phyloP scores from a whole-genome alignment of 2,888 invertebrate genomes.

The Cremastinae sp. region DNA sequence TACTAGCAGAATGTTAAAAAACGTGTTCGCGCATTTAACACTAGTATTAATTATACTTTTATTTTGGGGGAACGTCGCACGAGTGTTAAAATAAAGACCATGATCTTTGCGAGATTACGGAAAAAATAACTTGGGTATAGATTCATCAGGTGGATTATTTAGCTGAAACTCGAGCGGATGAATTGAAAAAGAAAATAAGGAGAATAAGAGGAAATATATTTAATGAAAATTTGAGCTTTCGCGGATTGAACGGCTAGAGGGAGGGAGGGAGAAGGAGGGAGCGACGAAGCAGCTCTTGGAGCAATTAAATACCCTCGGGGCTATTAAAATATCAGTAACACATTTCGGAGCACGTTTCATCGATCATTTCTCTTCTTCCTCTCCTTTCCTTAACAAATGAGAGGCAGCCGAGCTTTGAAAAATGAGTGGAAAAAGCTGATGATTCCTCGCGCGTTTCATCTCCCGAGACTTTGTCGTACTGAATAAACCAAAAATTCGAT shows the following conservation, averaged over 20 bases:
- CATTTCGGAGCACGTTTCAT: conserved; percentile 23
- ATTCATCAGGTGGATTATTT: background rate
- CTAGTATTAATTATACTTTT: no score
- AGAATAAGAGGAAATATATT: conserved; percentile 15
- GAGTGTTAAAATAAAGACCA: no score
- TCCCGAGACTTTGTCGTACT: no score
- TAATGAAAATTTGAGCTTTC: conserved; percentile 17
- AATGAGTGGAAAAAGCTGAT: background rate
- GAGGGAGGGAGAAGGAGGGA: no score
- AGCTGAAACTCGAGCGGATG: background rate
- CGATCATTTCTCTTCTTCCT: conserved; percentile 10
- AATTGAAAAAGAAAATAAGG: background rate
- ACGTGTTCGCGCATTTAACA: no score
- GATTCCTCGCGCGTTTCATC: no score
- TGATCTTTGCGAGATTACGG: background rate
- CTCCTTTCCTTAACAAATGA: background rate
- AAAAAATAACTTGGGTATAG: background rate
- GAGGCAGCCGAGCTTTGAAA: background rate
- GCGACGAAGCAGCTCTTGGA: conserved; percentile 1
- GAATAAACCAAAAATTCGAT: no score
- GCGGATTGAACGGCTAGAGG: background rate
- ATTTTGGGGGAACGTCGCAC: no score
- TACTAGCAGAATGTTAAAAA: no score
- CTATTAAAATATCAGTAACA: conserved; percentile 40
- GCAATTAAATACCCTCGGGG: conserved; percentile 33